Base-by-base conservation (phyloP, 2,113 vertebrate species). In the Nerophis lumbriciformis region DNA sequence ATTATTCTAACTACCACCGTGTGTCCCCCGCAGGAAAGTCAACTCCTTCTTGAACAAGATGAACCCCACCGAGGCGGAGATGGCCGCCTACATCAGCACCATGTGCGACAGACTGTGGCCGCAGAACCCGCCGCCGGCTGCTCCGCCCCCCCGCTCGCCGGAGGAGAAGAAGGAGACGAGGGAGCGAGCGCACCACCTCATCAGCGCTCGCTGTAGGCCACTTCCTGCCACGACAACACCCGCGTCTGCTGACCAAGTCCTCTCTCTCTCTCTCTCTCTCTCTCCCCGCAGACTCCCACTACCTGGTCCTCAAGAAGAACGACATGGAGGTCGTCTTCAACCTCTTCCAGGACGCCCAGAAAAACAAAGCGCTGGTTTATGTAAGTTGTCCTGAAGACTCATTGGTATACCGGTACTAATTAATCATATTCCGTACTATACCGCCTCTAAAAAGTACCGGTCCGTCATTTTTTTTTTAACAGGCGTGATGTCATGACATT, bases 351-450 rank as follows among this genome's bases (percentile, higher is more conserved):
- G 75, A 91, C 53, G 5, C 63, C 0, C 80, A 89, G 49, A 76
- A 82, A 71, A 92, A 92, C 78, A 90, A 90, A 80, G 87, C 65
- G 6, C 73, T 92, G 69, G 71, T 89, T 6, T 90, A 90, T 77
- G 91, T 92, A 35, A 90, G 91, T 87, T 12, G 38, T 28, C 28
- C 28, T 28, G 28, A 28, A 28, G 28, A 28, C 28, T 28, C 28
- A 28, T 28, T 28, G 28, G 28, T 28, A 28, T 28, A 28, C 28
- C 28, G 2, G 3, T 28, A 28, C 28, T 28, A 28, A 4, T 28
- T 0, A 28, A 28, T 28, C 28, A 28, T 28, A 28, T 28, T 3
- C 28, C 1, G 28, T 28, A 28, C 28, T 28, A 28, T 4, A 28
- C 28, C 28, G 3, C 3, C 28, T 28, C 28, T 3, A 28, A 28